A percentile compares a stretch with the other conserved stretches of the same genome.
phyloP scores from a whole-genome alignment of 2,888 invertebrate species.

The Agriotes lineatus region DNA sequence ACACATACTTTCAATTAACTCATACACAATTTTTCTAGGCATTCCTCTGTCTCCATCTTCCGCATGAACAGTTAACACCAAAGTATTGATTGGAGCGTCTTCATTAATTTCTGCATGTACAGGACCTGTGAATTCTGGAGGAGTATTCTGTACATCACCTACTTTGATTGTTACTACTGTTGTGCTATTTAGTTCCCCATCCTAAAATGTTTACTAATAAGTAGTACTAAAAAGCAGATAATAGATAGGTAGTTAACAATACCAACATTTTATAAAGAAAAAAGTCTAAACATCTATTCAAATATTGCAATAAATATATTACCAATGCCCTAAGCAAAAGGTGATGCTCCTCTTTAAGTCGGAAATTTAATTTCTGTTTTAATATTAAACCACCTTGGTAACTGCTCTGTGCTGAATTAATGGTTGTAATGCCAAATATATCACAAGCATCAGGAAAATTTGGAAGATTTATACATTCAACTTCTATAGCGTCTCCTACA shows the following conservation, averaged over 20 bases:
- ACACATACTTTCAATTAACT: slow-evolving; percentile 82
- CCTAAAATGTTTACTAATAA: no score
- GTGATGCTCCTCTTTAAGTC: slow-evolving; percentile 82
- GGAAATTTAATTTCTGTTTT: slow-evolving; percentile 79
- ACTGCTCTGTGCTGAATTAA: slow-evolving; percentile 75
- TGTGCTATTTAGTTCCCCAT: slow-evolving; percentile 80
- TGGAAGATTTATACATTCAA: slow-evolving; percentile 72
- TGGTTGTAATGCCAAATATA: slow-evolving; percentile 75
- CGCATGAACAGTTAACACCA: slow-evolving; percentile 84
- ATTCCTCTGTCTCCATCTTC: slow-evolving; percentile 88
- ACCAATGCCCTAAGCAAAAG: slow-evolving; percentile 83
- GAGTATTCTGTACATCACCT: slow-evolving; percentile 87
- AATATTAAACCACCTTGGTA: slow-evolving; percentile 82
- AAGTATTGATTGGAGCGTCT: slow-evolving; percentile 85
- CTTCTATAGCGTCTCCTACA: slow-evolving; percentile 84
- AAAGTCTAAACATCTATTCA: no score
- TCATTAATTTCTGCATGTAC: slow-evolving; percentile 84
- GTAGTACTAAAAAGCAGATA: no score
- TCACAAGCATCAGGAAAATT: slow-evolving; percentile 80
- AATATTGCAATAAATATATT: no score
- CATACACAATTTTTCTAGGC: slow-evolving; percentile 82
- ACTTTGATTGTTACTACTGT: slow-evolving; percentile 84
- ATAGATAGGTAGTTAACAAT: no score
- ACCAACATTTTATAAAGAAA: no score
- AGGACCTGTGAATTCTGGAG: slow-evolving; percentile 86